These are phyloP conservation scores for Eublepharis macularius DNA, from an alignment of 2,113 vertebrate species.

Conservation along the genomic window DNA sequence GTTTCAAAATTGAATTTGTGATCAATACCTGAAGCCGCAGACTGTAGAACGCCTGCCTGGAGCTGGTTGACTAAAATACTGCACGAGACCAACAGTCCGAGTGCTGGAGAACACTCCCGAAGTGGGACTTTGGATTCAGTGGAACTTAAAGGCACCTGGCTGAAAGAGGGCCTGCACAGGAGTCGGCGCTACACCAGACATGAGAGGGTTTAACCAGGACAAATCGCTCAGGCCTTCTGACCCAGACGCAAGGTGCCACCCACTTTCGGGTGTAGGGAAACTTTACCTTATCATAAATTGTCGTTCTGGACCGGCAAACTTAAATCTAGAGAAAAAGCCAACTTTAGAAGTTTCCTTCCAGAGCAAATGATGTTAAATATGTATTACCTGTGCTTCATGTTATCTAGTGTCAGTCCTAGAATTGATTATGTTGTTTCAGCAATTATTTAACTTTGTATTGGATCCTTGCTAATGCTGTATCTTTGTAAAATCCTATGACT, in stretches of 20 bases:
- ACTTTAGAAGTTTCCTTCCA: slow-evolving; percentile 40
- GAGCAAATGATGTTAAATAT: background rate
- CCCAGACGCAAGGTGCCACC: slow-evolving; percentile 53
- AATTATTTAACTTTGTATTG: no score
- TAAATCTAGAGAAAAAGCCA: slow-evolving; percentile 44
- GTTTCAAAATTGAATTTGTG: slow-evolving; percentile 75
- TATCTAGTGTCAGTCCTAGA: no score
- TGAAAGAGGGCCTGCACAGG: slow-evolving; percentile 50
- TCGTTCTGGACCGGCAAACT: slow-evolving; percentile 50
- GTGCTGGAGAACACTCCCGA: slow-evolving; percentile 42
- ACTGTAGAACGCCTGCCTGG: slow-evolving; percentile 60
- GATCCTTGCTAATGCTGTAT: no score
- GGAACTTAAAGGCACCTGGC: slow-evolving; percentile 40
- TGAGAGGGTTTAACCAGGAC: slow-evolving; percentile 53
- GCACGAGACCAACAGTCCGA: slow-evolving; percentile 36
- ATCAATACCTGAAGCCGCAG: slow-evolving; percentile 76
- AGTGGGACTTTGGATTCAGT: slow-evolving; percentile 40
- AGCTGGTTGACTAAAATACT: slow-evolving; percentile 65
- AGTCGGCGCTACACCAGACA: slow-evolving; percentile 27
- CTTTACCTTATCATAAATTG: slow-evolving; percentile 48
- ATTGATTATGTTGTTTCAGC: no score
- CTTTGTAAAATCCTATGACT: no score
- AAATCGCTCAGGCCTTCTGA: slow-evolving; percentile 51
- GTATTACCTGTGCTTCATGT: no score
- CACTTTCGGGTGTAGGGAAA: slow-evolving; percentile 63